Conservation (phyloP, 2,888 invertebrate species). For the Syrista parreyssii region DNA sequence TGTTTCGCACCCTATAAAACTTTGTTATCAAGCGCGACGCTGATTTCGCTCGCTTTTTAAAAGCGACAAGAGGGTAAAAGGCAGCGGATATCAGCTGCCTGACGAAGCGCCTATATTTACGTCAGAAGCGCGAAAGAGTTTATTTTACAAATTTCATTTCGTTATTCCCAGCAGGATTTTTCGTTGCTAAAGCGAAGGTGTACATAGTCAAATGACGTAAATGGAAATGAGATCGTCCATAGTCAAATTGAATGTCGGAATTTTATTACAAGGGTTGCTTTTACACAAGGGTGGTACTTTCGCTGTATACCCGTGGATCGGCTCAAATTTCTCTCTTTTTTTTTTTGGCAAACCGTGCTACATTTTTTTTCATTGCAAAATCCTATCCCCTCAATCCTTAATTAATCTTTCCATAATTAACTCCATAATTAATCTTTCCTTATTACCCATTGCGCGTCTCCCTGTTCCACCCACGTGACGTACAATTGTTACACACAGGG, state of each 20-base stretch:
- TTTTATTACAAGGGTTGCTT: constrained; percentile 15
- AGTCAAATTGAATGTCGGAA: constrained; percentile 33
- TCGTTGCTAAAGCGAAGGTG: background rate
- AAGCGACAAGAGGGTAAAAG: no score
- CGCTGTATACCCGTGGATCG: background rate
- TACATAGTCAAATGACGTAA: constrained; percentile 18
- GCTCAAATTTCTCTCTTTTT: constrained; percentile 14
- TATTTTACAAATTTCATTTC: background rate
- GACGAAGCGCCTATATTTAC: no score
- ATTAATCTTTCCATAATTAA: background rate
- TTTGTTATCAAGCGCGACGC: no score
- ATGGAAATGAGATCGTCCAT: constrained; percentile 33
- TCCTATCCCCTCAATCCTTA: constrained; percentile 4
- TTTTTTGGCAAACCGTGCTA: constrained; percentile 2
- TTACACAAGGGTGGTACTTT: background rate
- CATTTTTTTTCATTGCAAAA: constrained; percentile 4
- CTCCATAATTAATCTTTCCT: constrained; percentile 18
- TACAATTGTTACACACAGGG: no score
- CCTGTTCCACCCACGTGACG: no score
- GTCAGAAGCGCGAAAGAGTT: background rate
- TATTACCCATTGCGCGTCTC: constrained; percentile 1
- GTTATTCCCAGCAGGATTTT: background rate
- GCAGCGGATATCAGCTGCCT: no score
- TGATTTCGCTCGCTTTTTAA: no score
- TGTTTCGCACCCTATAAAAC: no score